phyloP scores from a whole-genome alignment of 2,113 vertebrate genomes.

The Anarrhichthys ocellatus region DNA sequence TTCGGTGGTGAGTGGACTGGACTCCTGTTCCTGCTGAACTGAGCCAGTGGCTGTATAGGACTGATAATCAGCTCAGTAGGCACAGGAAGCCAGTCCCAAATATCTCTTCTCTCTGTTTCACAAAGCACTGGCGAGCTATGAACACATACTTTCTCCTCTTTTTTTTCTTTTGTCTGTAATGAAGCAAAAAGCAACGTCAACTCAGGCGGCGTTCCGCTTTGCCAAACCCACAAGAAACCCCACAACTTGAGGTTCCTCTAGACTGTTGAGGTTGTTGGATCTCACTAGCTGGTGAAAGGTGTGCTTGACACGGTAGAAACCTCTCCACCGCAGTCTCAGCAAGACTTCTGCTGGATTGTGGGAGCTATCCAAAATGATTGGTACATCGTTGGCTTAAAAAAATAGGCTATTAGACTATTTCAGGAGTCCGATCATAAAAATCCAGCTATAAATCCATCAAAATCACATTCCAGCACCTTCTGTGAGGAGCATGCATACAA shows the following conservation, averaged over 20 bases:
- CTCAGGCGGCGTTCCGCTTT: slow-evolving; percentile 32
- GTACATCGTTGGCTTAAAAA: neutral
- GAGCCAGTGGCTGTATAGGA: slow-evolving; percentile 98
- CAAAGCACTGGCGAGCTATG: neutral
- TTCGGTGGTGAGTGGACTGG: slow-evolving; percentile 86
- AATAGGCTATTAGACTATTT: slow-evolving; percentile 8
- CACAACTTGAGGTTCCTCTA: slow-evolving; percentile 23
- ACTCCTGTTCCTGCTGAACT: slow-evolving; percentile 99
- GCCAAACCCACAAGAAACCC: slow-evolving; percentile 39
- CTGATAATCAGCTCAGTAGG: slow-evolving; percentile 99
- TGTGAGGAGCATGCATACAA: slow-evolving; percentile 2
- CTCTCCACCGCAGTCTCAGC: slow-evolving; percentile 9
- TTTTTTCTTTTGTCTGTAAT: neutral
- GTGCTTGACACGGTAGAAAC: slow-evolving; percentile 26
- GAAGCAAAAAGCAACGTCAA: slow-evolving; percentile 26
- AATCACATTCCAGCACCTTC: slow-evolving; percentile 41
- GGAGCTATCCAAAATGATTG: slow-evolving; percentile 16
- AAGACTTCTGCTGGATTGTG: slow-evolving; percentile 4
- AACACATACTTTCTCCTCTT: neutral
- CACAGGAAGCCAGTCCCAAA: slow-evolving; percentile 95
- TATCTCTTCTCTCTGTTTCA: slow-evolving; percentile 35
- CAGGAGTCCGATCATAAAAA: slow-evolving; percentile 23
- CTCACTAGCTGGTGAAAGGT: slow-evolving; percentile 38
- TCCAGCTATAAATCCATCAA: slow-evolving; percentile 22
- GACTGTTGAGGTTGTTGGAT: slow-evolving; percentile 12